These are phyloP conservation scores for Metopia argyrocephala DNA, from an alignment of 2,888 invertebrate genomes.

Conservation along the genomic window DNA sequence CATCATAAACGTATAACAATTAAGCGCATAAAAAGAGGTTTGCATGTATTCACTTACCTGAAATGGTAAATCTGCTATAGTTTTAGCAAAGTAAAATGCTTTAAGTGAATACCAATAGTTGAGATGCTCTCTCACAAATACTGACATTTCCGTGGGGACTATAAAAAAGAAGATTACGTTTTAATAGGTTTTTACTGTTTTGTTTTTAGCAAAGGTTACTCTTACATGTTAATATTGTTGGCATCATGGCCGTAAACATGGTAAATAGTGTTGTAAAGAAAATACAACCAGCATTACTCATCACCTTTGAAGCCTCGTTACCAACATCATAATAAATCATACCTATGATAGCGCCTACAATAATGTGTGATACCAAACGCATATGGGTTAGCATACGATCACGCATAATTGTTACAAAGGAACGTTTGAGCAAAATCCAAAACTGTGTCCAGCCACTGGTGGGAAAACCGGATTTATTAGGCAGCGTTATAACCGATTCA, in stretches of 20 bases:
- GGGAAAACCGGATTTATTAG: slow-evolving; percentile 86
- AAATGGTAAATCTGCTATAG: slow-evolving; percentile 97
- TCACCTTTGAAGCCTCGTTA: slow-evolving; percentile 94
- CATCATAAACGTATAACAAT: too few relatives aligned
- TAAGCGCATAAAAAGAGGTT: too few relatives aligned
- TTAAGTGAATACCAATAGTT: slow-evolving; percentile 98
- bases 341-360: slow-evolving; percentile 94
- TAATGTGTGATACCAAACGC: slow-evolving; percentile 85
- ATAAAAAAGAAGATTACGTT: slow-evolving; percentile 73
- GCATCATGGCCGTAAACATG: slow-evolving; percentile 99
- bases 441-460: slow-evolving; percentile 91
- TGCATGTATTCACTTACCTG: too few relatives aligned
- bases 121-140: slow-evolving; percentile 95
- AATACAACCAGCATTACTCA: slow-evolving; percentile 96
- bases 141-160: slow-evolving; percentile 98
- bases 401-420: slow-evolving; percentile 88
- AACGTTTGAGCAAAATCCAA: slow-evolving; percentile 91
- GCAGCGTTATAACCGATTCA: slow-evolving; percentile 84
- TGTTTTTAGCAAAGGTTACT: slow-evolving; percentile 68
- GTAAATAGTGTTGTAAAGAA: slow-evolving; percentile 98
- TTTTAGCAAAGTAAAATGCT: slow-evolving; percentile 97
- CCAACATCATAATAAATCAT: slow-evolving; percentile 96
- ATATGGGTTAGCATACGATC: slow-evolving; percentile 94
- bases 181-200: neutral
- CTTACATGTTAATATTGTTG: slow-evolving; percentile 98